phyloP scores from a whole-genome alignment of 2,113 vertebrate genomes.

The Pseudopipra pipra region DNA sequence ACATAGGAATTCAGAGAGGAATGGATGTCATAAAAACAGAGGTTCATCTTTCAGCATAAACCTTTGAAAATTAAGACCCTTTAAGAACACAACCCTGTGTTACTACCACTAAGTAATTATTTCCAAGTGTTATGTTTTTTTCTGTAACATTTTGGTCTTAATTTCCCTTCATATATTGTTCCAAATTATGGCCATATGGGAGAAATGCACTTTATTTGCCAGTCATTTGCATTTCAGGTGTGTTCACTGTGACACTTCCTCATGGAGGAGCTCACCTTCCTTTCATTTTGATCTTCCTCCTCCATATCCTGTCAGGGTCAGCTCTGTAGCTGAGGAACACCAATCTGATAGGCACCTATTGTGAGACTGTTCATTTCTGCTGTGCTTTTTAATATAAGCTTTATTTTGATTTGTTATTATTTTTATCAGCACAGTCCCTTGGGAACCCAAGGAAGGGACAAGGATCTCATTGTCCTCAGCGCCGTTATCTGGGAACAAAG shows the following conservation, averaged over 20 bases:
- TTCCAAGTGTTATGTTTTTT: not conserved
- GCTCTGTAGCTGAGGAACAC: not conserved
- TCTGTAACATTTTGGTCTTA: not conserved
- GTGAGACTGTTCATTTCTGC: not conserved
- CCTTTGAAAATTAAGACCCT: not conserved
- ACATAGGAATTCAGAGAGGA: not conserved
- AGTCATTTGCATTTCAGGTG: not conserved
- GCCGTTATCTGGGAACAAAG: not conserved
- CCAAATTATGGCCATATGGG: not conserved
- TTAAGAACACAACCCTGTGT: not conserved
- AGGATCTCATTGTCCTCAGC: not conserved
- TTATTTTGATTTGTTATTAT: conserved; percentile 30
- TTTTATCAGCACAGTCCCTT: not conserved
- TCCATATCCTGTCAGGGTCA: conserved; percentile 26
- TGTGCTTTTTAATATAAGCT: conserved; percentile 30
- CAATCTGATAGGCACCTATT: conserved; percentile 13
- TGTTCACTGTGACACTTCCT: not conserved
- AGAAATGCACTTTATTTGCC: not conserved
- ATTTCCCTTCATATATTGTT: not conserved
- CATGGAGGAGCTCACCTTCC: not conserved
- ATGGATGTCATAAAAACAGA: not conserved
- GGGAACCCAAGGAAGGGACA: not conserved
- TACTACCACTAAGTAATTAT: not conserved
- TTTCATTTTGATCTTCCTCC: not conserved
- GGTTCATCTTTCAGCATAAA: not conserved